Percentiles rank a stretch among this genome's conserved stretches.
phyloP scores from a whole-genome alignment of 1,140 invertebrate species.

The Acyrthosiphon pisum region DNA sequence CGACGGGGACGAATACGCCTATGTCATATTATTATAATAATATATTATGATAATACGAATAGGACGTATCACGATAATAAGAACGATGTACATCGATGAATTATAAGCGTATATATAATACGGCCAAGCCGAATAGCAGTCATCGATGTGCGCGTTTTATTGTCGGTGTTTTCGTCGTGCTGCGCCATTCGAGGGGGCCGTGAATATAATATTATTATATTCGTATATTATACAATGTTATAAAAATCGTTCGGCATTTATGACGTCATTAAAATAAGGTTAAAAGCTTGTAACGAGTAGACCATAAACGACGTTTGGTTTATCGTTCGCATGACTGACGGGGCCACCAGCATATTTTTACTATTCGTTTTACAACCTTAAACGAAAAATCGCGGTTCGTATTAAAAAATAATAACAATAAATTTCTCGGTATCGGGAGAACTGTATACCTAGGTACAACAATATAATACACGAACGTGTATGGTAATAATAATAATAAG shows the following conservation, averaged over 20 bases:
- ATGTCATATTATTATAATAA: no score
- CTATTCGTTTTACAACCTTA: slow-evolving; percentile 40
- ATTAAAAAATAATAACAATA: slow-evolving; percentile 49
- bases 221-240: slow-evolving; percentile 27
- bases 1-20: neutral
- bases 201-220: neutral
- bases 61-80: neutral
- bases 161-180: neutral
- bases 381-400: slow-evolving; percentile 39
- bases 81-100: neutral
- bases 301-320: slow-evolving; percentile 49
- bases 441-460: no score
- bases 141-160: slow-evolving; percentile 24
- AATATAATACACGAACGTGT: neutral
- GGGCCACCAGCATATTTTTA: slow-evolving; percentile 52
- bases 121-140: slow-evolving; percentile 5
- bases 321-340: slow-evolving; percentile 53
- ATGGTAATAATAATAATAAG: neutral
- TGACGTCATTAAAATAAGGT: slow-evolving; percentile 55
- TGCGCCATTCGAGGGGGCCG: neutral
- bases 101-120: neutral
- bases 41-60: neutral
- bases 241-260: slow-evolving; percentile 56
- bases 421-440: slow-evolving; percentile 27
- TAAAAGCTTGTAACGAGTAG: slow-evolving; percentile 43